Percentiles rank a stretch among this genome's conserved stretches.
These are phyloP conservation scores for Trogon melanurus DNA, from an alignment of 2,113 vertebrate species.

Conservation along the genomic window DNA sequence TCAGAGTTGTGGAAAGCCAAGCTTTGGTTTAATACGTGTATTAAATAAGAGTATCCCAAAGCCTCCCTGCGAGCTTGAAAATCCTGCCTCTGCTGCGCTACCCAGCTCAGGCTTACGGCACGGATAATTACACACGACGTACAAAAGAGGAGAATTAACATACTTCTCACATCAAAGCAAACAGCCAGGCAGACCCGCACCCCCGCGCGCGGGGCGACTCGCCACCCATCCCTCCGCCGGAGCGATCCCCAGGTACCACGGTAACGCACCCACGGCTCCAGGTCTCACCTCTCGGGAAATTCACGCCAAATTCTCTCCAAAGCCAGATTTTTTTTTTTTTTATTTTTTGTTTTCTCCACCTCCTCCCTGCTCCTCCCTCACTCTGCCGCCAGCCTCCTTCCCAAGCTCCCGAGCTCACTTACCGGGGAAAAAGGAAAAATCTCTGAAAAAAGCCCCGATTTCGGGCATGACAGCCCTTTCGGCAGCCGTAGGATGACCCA, in stretches of 20 bases:
- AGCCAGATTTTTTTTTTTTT: not conserved
- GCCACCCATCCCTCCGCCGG: not conserved
- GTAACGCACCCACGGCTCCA: not conserved
- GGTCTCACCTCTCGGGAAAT: not conserved
- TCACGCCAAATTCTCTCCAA: not conserved
- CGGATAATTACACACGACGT: accelerated
- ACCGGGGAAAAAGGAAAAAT: not conserved
- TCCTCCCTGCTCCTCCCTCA: not conserved
- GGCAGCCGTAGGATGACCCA: not conserved
- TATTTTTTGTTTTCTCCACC: not conserved
- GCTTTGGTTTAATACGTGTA: not conserved
- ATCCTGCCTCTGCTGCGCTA: not conserved
- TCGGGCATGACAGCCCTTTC: not conserved
- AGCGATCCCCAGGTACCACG: not conserved
- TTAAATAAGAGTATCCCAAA: not conserved
- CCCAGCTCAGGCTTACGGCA: accelerated
- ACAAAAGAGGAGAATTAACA: not conserved
- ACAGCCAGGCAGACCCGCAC: not conserved
- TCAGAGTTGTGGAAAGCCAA: not conserved
- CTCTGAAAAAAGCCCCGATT: not conserved
- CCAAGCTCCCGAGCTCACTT: not conserved
- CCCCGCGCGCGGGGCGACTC: not conserved
- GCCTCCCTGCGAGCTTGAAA: not conserved
- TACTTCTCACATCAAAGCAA: not conserved
- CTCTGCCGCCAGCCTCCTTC: not conserved